phyloP scores from a whole-genome alignment of 2,888 invertebrate species.

The Aquatica leii region DNA sequence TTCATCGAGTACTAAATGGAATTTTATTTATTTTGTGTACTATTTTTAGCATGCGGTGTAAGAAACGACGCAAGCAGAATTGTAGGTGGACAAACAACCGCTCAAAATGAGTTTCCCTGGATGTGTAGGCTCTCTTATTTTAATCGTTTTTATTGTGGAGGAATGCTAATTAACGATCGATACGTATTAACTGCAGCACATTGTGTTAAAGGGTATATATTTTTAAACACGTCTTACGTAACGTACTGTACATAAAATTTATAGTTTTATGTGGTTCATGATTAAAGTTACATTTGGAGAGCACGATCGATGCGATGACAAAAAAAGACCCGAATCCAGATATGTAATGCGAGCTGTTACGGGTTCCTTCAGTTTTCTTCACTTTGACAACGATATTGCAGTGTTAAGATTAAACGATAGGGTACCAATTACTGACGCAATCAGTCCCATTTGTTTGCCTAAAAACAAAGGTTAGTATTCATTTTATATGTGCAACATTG shows the following conservation, averaged over 20 bases:
- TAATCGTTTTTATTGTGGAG: constrained; percentile 90
- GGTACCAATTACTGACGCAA: constrained; percentile 79
- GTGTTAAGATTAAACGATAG: constrained; percentile 81
- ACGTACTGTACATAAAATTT: too few species aligned
- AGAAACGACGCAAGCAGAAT: constrained; percentile 83
- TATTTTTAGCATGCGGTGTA: constrained; percentile 77
- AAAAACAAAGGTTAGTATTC: constrained; percentile 64
- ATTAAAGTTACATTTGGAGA: constrained; percentile 89
- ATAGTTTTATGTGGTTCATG: constrained; percentile 92
- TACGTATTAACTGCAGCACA: constrained; percentile 90
- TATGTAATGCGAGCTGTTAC: constrained; percentile 80
- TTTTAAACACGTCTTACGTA: too few species aligned
- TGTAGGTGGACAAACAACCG: constrained; percentile 81
- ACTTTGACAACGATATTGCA: constrained; percentile 90
- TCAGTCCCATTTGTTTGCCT: constrained; percentile 86
- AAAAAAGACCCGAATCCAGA: constrained; percentile 76
- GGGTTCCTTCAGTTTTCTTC: constrained; percentile 83
- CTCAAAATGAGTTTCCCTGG: constrained; percentile 87
- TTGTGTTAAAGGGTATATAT: constrained; percentile 89
- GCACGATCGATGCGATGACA: constrained; percentile 82
- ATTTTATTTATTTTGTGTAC: constrained; percentile 14
- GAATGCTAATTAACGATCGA: constrained; percentile 86
- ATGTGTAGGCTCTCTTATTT: constrained; percentile 87
- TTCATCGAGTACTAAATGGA: neutral
- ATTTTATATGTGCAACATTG: neutral